phyloP scores from a whole-genome alignment of 2,797 vertebrate species.

The Neosalanx taihuensis region DNA sequence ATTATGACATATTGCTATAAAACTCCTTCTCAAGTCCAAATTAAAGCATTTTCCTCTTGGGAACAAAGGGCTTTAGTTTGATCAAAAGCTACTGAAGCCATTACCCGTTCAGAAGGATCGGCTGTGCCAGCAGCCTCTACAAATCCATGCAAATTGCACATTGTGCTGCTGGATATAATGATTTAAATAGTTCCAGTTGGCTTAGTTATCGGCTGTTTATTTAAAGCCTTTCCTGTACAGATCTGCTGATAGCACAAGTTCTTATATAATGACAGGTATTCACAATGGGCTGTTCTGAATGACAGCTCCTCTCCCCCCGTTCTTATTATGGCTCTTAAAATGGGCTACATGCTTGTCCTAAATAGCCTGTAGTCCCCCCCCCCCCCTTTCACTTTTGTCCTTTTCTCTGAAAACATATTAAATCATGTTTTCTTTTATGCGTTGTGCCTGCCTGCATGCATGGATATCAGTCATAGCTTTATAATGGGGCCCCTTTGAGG shows the following conservation, averaged over 20 bases:
- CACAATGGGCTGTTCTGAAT: slow-evolving; percentile 47
- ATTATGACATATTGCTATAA: slow-evolving; percentile 72
- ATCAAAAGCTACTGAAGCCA: slow-evolving; percentile 63
- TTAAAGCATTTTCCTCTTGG: slow-evolving; percentile 56
- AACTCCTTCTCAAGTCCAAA: slow-evolving; percentile 61
- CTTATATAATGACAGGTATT: slow-evolving; percentile 59
- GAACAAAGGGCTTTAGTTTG: slow-evolving; percentile 58
- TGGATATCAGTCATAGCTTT: slow-evolving; percentile 58
- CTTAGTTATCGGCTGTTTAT: slow-evolving; percentile 61
- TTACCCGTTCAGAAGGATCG: slow-evolving; percentile 56
- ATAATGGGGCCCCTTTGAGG: slow-evolving; percentile 64
- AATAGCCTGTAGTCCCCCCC: slow-evolving; percentile 49
- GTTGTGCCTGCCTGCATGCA: slow-evolving; percentile 46
- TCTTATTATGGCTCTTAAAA: slow-evolving; percentile 55
- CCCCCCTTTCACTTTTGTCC: slow-evolving; percentile 1
- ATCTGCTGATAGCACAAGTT: slow-evolving; percentile 59
- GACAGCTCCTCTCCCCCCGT: slow-evolving; percentile 36
- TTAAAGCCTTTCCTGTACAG: slow-evolving; percentile 56
- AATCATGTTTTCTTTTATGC: slow-evolving; percentile 62
- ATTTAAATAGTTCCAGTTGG: slow-evolving; percentile 66
- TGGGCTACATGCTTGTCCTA: slow-evolving; percentile 55
- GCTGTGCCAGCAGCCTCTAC: slow-evolving; percentile 42
- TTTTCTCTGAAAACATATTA: slow-evolving; percentile 61
- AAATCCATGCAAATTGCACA: slow-evolving; percentile 62
- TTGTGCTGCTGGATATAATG: slow-evolving; percentile 64